Base-by-base conservation (phyloP, 2,888 invertebrate species). In the Halictus quadricinctus region DNA sequence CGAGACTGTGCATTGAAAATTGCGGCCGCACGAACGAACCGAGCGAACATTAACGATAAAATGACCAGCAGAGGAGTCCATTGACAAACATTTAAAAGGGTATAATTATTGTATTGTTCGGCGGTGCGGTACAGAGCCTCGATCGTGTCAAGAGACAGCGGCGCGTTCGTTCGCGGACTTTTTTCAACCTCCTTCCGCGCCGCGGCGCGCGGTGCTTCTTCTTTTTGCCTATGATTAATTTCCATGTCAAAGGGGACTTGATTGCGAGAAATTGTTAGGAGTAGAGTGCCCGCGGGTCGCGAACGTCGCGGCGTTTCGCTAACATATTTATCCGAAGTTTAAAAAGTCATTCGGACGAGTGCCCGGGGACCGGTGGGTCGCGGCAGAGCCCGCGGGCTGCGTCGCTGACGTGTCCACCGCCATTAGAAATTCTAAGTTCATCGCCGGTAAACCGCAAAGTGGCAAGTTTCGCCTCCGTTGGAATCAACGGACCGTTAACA, bases 371-470 rank as follows among this genome's bases (percentile, higher is more conserved):
- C 36, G n/a, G 29, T 29, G 29, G n/a, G n/a, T n/a, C 29, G 29
- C 29, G n/a, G 58, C 77, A 48, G 80, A 77, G 64, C 25, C 12
- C 79, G 72, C 79, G 43, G 60, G 25, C 60, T 48, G 85, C 81
- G 70, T 48, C 81, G 64, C 74, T 69, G 72, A 69, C 76, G 77
- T 70, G 85, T 89, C 84, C 80, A 70, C 81, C 84, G 77, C 83
- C 83, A 90, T 90, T 90, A 90, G 90, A 89, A 90, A 90, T 90
- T 90, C 90, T 86, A 89, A 90, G 90, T 90, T 90, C 88, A 89
- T 90, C 88, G 89, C 50, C 78, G 88, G 88, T 90, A 88, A 90
- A 90, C 90, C 90, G 87, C 90, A 84, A 88, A 90, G 90, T 90
- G 89, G 89, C 79, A 90, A 90, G 89, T 90, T 89, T 87, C 87